Base-by-base conservation (phyloP, 1,140 invertebrate species). In the Zelostemma sp. region DNA sequence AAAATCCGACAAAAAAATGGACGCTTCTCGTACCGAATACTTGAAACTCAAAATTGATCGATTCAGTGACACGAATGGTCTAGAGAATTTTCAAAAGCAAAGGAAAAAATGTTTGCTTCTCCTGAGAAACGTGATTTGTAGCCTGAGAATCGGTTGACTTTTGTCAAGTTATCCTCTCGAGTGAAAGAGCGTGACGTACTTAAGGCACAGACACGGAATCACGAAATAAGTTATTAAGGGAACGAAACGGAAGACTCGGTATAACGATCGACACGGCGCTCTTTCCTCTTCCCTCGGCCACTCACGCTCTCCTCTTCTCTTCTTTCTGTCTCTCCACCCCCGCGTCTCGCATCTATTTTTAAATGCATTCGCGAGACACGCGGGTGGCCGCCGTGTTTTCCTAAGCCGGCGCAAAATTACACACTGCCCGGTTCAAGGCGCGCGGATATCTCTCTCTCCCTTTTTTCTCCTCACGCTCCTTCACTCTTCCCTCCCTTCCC, bases 381-480 rank as follows among this genome's bases (percentile, higher is more conserved):
- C 83, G 84, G 84, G 84, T 85, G 83, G 84, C 82, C 83, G 75
- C 68, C 82, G 83, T 85, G 83, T 84, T 85, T 84, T 85, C 81
- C 82, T 85, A 85, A 85, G 83, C 80, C 82, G 80, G 83, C 82
- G 84, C 82, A 85, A 85, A 85, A 85, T 85, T 85, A 85, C 84
- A 85, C 84, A 85, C 84, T 84, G 80, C 77, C 79, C 78, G 74
- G 57, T 83, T 75, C 66, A 73, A 74, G 72, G 71, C 76, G 69
- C 68, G 61, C 69, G 67, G 72, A 59, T 67, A 59, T 66, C 72
- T 61, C 58, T 71, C 66, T 70, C 54, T n/a, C n/a, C 55, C 21
- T 54, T 47, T 21, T 57, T 56, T 53, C 61, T 53, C 45, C 25
- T 68, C 46, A 45, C 31, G 12, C 50, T 65, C 51, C 49, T 38